Conservation (phyloP, 2,888 invertebrate genomes). For the Lithophane leautieri region DNA sequence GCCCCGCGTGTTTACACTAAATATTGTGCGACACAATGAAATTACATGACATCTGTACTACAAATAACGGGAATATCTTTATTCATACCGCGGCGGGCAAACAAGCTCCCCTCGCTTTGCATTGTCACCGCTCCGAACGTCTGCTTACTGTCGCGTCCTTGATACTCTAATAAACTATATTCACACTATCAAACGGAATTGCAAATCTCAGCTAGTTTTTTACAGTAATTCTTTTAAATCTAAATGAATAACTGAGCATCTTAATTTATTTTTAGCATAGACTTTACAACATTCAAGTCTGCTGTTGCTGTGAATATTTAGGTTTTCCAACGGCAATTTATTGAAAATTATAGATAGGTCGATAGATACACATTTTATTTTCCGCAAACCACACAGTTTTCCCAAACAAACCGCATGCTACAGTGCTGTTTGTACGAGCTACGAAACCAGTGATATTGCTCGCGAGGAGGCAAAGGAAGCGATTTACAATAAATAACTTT, state of each 20-base stretch:
- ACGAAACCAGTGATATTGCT: constrained; percentile 76
- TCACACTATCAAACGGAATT: constrained; percentile 51
- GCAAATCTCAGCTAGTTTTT: constrained; percentile 22
- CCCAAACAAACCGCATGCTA: constrained; percentile 40
- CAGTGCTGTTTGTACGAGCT: constrained; percentile 46
- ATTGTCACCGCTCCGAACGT: constrained; percentile 83
- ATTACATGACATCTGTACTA: constrained; percentile 91
- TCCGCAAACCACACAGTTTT: constrained; percentile 15
- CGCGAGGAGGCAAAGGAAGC: constrained; percentile 81
- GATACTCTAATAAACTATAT: constrained; percentile 68
- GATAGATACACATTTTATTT: background rate
- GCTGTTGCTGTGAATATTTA: constrained; percentile 8
- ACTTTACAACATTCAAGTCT: background rate
- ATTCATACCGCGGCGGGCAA: constrained; percentile 88
- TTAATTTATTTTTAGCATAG: background rate
- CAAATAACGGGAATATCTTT: constrained; percentile 91
- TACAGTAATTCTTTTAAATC: constrained; percentile 14
- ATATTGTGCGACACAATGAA: constrained; percentile 90
- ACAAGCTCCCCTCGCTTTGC: constrained; percentile 85
- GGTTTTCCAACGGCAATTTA: background rate
- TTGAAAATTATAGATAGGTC: background rate
- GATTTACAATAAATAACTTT: constrained; percentile 90
- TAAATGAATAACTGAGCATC: constrained; percentile 5
- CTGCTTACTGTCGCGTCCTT: constrained; percentile 83
- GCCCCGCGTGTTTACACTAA: constrained; percentile 89